Evolutionary conservation across 2,888 invertebrate genomes (phyloP).

Genomic region (Sarcophaga rosellei): DNA sequence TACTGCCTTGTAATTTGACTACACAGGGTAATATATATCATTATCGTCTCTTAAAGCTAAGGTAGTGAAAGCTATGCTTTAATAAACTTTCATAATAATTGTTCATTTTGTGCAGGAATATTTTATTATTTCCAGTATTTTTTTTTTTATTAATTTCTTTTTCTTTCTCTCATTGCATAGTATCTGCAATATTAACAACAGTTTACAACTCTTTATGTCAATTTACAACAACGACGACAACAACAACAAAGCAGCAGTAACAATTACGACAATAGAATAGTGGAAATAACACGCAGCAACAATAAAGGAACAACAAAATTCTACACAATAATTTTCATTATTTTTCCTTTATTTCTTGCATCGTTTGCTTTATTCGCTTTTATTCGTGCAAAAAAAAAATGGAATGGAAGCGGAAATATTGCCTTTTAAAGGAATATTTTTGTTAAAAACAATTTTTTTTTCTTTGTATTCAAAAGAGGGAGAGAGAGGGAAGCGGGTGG

Average conservation of each 20-base stretch:
- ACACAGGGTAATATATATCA: too few relatives aligned
- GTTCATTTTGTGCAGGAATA: not conserved
- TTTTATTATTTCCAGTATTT: constrained; percentile 18
- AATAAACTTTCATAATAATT: too few relatives aligned
- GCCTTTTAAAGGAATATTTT: constrained; percentile 60
- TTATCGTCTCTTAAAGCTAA: too few relatives aligned
- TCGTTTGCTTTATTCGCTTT: not conserved
- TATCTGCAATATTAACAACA: constrained; percentile 31
- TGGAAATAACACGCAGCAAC: constrained; percentile 36
- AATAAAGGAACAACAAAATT: constrained; percentile 41
- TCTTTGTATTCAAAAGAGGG: too few relatives aligned
- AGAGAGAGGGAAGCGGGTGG: too few relatives aligned
- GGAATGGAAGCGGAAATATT: constrained; percentile 74
- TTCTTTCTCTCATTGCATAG: not conserved
- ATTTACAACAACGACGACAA: constrained; percentile 6
- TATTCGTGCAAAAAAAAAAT: not conserved
- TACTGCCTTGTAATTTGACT: too few relatives aligned
- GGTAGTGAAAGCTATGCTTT: too few relatives aligned
- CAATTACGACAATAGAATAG: not conserved
- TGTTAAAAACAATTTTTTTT: too few relatives aligned
- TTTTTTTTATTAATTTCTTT: not conserved
- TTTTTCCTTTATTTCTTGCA: constrained; percentile 63
- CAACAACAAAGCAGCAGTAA: constrained; percentile 32
- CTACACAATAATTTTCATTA: constrained; percentile 74
- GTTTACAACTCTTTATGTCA: constrained; percentile 55